Conservation (phyloP, 2,113 vertebrate species). For the Eupsittula cactorum region DNA sequence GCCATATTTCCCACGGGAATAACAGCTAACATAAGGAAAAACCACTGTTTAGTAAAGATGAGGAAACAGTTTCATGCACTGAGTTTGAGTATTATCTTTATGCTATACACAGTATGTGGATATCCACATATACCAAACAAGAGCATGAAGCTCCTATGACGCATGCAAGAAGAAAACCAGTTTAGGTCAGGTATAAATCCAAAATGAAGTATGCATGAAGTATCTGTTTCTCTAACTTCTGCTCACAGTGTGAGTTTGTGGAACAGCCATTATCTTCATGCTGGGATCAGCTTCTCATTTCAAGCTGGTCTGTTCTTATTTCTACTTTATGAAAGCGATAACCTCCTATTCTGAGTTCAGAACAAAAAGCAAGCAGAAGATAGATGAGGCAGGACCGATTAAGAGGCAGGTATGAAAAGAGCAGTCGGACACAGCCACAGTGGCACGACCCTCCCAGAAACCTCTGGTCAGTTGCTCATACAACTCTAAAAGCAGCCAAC, state of each 20-base stretch:
- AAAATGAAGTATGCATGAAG: not conserved
- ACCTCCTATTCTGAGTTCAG: fast-evolving
- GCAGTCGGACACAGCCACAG: fast-evolving
- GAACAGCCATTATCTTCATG: not conserved
- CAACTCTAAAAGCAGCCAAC: not conserved
- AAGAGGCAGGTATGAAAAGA: not conserved
- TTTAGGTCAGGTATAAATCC: not conserved
- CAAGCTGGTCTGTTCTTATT: not conserved
- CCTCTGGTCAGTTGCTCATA: not conserved
- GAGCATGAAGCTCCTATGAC: not conserved
- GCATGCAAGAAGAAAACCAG: not conserved
- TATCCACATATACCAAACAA: not conserved
- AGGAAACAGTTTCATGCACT: not conserved
- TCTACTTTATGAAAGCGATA: not conserved
- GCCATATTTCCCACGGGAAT: not conserved
- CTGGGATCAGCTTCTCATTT: not conserved
- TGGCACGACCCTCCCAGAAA: not conserved
- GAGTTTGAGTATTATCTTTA: not conserved
- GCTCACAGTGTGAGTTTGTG: not conserved
- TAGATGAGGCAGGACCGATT: not conserved
- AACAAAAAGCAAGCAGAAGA: not conserved
- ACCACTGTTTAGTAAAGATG: not conserved
- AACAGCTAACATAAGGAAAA: not conserved
- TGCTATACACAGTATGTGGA: not conserved
- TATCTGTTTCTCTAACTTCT: not conserved